Evolutionary conservation across 1,140 invertebrate species (phyloP).

Genomic region (Danaus plexippus): DNA sequence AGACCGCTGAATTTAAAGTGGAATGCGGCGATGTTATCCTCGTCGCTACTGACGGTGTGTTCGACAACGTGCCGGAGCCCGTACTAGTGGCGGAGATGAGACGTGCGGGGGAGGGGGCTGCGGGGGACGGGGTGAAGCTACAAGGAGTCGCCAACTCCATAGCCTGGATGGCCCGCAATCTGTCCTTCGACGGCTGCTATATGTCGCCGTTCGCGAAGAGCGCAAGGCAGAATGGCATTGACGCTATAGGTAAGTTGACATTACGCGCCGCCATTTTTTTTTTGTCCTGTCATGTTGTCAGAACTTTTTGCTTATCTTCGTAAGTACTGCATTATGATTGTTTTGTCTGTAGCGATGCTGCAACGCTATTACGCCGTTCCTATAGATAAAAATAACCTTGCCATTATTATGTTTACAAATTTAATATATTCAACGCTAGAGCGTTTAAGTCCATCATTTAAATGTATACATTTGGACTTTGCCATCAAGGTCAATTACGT

Average conservation of each 20-base stretch:
- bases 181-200: slow-evolving; percentile 94
- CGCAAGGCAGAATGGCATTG: slow-evolving; percentile 92
- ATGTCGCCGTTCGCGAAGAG: slow-evolving; percentile 96
- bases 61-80: slow-evolving; percentile 96
- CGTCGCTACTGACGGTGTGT: slow-evolving; percentile 97
- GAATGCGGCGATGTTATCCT: slow-evolving; percentile 96
- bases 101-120: slow-evolving; percentile 62
- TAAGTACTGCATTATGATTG: too few relatives aligned
- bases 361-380: background rate
- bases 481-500: too few relatives aligned
- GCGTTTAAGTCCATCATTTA: too few relatives aligned
- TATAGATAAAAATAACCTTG: slow-evolving; percentile 1
- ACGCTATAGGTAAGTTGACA: slow-evolving; percentile 83
- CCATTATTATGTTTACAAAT: background rate
- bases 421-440: too few relatives aligned
- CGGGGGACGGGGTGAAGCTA: slow-evolving; percentile 77
- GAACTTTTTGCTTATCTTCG: too few relatives aligned
- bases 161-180: slow-evolving; percentile 92
- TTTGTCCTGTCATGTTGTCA: too few relatives aligned
- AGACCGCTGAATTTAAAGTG: slow-evolving; percentile 91
- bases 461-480: too few relatives aligned
- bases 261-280: too few relatives aligned
- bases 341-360: background rate
- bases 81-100: slow-evolving; percentile 87
- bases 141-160: slow-evolving; percentile 95